Percentiles rank a stretch among this genome's conserved stretches.
Conservation (phyloP, 2,888 invertebrate species). For the Nomada ferruginata region DNA sequence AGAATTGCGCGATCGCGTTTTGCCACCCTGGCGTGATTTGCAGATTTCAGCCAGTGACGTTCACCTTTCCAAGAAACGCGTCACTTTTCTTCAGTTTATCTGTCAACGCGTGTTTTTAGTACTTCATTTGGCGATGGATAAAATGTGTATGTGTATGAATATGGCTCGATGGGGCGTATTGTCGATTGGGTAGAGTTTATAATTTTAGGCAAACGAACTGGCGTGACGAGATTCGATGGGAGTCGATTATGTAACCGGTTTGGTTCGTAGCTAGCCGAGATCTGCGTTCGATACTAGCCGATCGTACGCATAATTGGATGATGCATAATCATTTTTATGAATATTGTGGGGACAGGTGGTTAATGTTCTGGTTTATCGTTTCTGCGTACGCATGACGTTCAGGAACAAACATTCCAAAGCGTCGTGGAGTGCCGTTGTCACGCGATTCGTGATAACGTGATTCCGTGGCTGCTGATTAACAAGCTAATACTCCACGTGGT, state of each 20-base stretch:
- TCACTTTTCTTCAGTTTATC: background rate
- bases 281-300: constrained; percentile 29
- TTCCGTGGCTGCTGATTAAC: constrained; percentile 45
- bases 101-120: background rate
- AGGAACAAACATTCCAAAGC: constrained; percentile 29
- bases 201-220: constrained; percentile 6
- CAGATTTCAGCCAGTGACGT: background rate
- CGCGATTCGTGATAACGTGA: constrained; percentile 38
- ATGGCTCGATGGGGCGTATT: background rate
- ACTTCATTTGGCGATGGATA: background rate
- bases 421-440: constrained; percentile 28
- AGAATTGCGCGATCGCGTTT: background rate
- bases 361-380: constrained; percentile 34
- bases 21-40: background rate
- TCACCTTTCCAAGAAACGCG: background rate
- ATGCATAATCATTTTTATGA: constrained; percentile 35
- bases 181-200: constrained; percentile 3
- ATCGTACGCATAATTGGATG: constrained; percentile 46
- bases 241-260: constrained; percentile 45
- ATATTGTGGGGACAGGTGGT: constrained; percentile 9
- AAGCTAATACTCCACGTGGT: constrained; percentile 20
- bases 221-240: background rate
- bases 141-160: background rate
- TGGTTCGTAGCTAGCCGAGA: constrained; percentile 2
- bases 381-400: background rate